Conservation (phyloP, 2,113 vertebrate genomes). For the Elgaria multicarinata region DNA sequence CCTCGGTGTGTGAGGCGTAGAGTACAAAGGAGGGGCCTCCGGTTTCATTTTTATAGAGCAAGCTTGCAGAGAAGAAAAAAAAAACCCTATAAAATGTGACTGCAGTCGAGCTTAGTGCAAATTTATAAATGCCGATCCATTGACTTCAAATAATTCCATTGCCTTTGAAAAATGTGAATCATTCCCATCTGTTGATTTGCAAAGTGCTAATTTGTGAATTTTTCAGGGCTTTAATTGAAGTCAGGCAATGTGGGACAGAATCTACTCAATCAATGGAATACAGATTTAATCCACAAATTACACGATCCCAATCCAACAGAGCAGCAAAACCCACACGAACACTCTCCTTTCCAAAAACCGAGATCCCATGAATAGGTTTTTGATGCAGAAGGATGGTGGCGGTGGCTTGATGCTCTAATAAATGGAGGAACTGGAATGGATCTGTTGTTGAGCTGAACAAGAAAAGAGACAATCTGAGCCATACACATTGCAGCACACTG, state of each 20-base stretch:
- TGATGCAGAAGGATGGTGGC: neutral
- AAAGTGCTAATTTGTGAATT: constrained; percentile 31
- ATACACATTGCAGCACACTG: neutral
- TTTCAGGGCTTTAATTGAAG: neutral
- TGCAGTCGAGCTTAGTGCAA: neutral
- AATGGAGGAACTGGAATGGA: neutral
- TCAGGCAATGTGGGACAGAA: neutral
- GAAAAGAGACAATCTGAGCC: neutral
- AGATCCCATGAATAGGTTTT: neutral
- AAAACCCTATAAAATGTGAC: constrained; percentile 9
- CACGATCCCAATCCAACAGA: neutral
- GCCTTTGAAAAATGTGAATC: constrained; percentile 24
- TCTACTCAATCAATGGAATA: neutral
- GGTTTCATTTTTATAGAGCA: constrained; percentile 14
- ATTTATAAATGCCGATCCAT: constrained; percentile 5
- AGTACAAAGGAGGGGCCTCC: neutral
- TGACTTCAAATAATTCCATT: constrained; percentile 14
- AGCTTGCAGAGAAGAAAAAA: neutral
- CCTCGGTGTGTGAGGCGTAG: neutral
- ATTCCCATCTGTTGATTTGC: constrained; percentile 24
- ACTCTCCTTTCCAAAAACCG: neutral
- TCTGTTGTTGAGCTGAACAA: neutral
- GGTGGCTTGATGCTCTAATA: neutral
- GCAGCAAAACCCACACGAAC: neutral
- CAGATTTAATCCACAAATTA: neutral